These are phyloP conservation scores for Diloba caeruleocephala DNA, from an alignment of 2,888 invertebrate genomes.

Conservation along the genomic window DNA sequence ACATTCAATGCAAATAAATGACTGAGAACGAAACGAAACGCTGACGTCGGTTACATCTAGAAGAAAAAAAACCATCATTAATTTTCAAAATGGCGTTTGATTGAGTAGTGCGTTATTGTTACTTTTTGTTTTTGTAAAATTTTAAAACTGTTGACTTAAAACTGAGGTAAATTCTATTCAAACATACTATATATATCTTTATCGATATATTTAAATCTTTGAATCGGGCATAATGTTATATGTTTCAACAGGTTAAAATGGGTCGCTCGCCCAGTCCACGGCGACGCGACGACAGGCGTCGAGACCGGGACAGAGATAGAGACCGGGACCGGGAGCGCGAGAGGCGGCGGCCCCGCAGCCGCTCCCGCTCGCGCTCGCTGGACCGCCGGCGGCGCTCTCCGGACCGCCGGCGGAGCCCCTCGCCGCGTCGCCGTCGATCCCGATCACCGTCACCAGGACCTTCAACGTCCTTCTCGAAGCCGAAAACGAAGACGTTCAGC, in stretches of 20 bases:
- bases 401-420: slow-evolving; percentile 72
- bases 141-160: slow-evolving; percentile 77
- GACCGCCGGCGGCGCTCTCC: slow-evolving; percentile 83
- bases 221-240: slow-evolving; percentile 13
- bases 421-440: slow-evolving; percentile 72
- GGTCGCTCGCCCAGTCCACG: slow-evolving; percentile 86
- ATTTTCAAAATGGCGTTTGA: slow-evolving; percentile 82
- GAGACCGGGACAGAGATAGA: slow-evolving; percentile 63
- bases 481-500: slow-evolving; percentile 77
- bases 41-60: slow-evolving; percentile 23
- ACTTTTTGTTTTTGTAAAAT: slow-evolving; percentile 78
- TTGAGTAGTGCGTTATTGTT: slow-evolving; percentile 77
- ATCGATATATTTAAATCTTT: not conserved
- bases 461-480: slow-evolving; percentile 78
- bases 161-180: slow-evolving; percentile 70
- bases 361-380: slow-evolving; percentile 81
- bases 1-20: no score
- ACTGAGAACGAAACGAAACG: no score
- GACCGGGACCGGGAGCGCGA: slow-evolving; percentile 82
- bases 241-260: slow-evolving; percentile 69
- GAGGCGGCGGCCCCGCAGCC: slow-evolving; percentile 76
- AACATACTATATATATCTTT: not conserved
- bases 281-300: slow-evolving; percentile 80
- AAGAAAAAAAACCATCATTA: slow-evolving; percentile 29
- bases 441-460: slow-evolving; percentile 77